phyloP scores from a whole-genome alignment of 2,113 vertebrate species.

The Procavia capensis region DNA sequence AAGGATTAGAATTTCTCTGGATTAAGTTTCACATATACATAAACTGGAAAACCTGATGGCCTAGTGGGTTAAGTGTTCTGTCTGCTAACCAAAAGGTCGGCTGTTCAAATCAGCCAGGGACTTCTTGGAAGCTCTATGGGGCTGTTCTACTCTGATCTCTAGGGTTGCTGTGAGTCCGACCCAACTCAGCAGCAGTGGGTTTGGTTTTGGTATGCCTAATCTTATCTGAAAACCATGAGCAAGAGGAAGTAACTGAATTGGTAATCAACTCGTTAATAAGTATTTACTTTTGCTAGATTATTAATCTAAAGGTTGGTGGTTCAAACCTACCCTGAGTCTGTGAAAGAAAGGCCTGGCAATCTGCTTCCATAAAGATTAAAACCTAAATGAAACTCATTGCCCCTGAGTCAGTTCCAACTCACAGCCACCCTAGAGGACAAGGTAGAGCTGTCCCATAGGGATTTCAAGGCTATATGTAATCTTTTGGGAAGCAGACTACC shows the following conservation, averaged over 20 bases:
- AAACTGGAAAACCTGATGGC: no score
- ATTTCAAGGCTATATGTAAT: not conserved
- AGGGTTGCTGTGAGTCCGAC: not conserved
- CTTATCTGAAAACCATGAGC: not conserved
- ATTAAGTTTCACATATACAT: constrained; percentile 26
- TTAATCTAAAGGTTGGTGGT: not conserved
- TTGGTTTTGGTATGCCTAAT: no score
- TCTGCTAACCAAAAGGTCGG: not conserved
- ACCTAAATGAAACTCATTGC: no score
- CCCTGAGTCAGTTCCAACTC: not conserved
- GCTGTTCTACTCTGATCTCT: not conserved
- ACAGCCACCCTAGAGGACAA: not conserved
- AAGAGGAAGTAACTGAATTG: not conserved
- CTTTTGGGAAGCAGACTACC: not conserved
- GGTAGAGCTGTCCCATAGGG: not conserved
- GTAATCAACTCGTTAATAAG: not conserved
- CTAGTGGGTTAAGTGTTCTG: not conserved
- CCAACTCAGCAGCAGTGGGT: not conserved
- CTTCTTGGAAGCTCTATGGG: not conserved
- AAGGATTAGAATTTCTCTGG: not conserved
- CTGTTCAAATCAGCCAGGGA: not conserved
- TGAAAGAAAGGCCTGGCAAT: not conserved
- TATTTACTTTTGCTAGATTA: not conserved
- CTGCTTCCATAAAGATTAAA: not conserved
- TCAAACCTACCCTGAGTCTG: not conserved